phyloP scores from a whole-genome alignment of 2,888 invertebrate genomes.

The Myopa testacea region DNA sequence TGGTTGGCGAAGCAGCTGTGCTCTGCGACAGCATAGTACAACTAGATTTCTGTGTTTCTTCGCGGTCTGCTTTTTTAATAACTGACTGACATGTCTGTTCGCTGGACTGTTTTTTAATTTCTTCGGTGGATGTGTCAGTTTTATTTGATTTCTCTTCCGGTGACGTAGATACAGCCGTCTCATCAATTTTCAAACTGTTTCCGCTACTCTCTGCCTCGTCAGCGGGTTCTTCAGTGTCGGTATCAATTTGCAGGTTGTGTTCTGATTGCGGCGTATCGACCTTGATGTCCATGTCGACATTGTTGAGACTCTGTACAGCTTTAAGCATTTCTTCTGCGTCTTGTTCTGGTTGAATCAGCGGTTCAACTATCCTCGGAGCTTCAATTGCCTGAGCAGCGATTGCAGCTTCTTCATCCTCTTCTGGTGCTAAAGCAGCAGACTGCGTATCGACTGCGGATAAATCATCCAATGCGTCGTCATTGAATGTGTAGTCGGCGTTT shows the following conservation, averaged over 20 bases:
- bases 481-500: slow-evolving; percentile 70
- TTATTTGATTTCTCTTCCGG: slow-evolving; percentile 33
- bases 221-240: slow-evolving; percentile 82
- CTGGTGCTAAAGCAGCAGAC: slow-evolving; percentile 42
- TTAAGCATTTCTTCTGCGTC: slow-evolving; percentile 81
- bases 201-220: slow-evolving; percentile 71
- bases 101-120: background rate
- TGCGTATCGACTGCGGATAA: background rate
- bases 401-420: slow-evolving; percentile 68
- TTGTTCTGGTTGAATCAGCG: slow-evolving; percentile 71
- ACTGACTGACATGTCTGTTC: slow-evolving; percentile 33
- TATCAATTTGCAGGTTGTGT: slow-evolving; percentile 85
- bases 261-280: slow-evolving; percentile 89
- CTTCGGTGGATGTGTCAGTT: slow-evolving; percentile 40
- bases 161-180: slow-evolving; percentile 47
- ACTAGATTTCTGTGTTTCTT: slow-evolving; percentile 26
- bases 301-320: slow-evolving; percentile 84
- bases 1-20: slow-evolving; percentile 54
- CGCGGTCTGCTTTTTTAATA: slow-evolving; percentile 38
- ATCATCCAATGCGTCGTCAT: slow-evolving; percentile 58
- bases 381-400: slow-evolving; percentile 69
- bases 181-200: slow-evolving; percentile 62
- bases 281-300: slow-evolving; percentile 77
- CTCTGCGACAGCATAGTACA: slow-evolving; percentile 32
- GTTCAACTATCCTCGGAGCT: slow-evolving; percentile 47